These are phyloP conservation scores for Odocoileus hemionus DNA, from an alignment of 2,113 vertebrate species.

Conservation along the genomic window DNA sequence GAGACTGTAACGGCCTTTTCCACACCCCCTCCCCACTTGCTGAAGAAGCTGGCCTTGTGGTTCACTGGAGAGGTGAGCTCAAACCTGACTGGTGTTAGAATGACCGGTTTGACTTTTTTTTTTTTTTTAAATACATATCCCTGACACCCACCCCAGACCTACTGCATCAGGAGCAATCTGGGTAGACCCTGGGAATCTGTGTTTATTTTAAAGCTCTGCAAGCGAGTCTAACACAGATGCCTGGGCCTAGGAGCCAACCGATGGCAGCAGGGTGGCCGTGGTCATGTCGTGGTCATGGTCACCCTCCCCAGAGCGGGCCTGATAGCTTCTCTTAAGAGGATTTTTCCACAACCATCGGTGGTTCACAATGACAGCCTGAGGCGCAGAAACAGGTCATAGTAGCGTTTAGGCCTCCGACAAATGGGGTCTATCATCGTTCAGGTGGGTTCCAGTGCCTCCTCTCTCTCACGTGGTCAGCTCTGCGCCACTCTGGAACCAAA, in stretches of 20 bases:
- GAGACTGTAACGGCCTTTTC: neutral
- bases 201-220: neutral
- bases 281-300: neutral
- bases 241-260: fast-evolving
- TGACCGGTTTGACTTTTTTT: too few species aligned
- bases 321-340: neutral
- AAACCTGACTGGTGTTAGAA: neutral
- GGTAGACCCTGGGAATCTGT: neutral
- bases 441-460: neutral
- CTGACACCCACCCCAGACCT: neutral
- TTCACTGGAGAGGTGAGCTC: neutral
- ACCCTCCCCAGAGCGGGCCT: too few species aligned
- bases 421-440: neutral
- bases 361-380: neutral
- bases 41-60: neutral
- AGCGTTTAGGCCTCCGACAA: neutral
- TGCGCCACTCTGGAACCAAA: neutral
- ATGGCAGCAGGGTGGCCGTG: too few species aligned
- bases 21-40: neutral
- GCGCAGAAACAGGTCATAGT: neutral
- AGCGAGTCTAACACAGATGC: neutral
- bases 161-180: neutral
- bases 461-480: neutral
- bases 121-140: neutral
- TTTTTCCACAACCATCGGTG: neutral